Evolutionary conservation across 2,888 invertebrate species (phyloP).

Genomic region (Pinctada fucata): DNA sequence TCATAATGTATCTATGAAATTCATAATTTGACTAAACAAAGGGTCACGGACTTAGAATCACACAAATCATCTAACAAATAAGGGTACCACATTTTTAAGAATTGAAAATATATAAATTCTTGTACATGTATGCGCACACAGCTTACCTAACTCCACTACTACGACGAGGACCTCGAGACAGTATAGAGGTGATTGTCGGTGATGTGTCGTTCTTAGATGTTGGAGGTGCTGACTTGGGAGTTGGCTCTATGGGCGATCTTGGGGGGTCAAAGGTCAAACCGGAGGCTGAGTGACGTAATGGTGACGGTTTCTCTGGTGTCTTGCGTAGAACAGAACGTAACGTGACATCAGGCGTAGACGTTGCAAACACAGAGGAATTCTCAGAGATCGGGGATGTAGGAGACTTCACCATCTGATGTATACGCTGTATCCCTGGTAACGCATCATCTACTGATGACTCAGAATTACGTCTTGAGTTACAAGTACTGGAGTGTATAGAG

Average conservation of each 20-base stretch:
- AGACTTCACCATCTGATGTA: constrained; percentile 63
- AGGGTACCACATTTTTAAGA: too few species aligned
- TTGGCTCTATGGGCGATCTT: constrained; percentile 47
- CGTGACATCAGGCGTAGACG: constrained; percentile 47
- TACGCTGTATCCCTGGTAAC: constrained; percentile 50
- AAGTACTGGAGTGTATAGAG: constrained; percentile 66
- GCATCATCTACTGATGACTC: constrained; percentile 58
- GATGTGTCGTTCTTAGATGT: constrained; percentile 55
- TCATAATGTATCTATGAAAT: too few species aligned
- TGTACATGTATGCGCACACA: too few species aligned
- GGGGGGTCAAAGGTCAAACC: constrained; percentile 47
- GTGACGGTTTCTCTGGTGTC: constrained; percentile 57
- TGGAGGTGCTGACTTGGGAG: constrained; percentile 56
- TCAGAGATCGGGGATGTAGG: constrained; percentile 59
- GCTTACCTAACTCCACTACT: constrained; percentile 55
- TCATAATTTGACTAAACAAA: too few species aligned
- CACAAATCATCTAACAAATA: too few species aligned
- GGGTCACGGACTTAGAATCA: too few species aligned
- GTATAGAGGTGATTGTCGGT: constrained; percentile 58
- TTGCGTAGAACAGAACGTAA: constrained; percentile 58
- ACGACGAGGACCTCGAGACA: constrained; percentile 61
- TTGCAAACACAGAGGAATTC: constrained; percentile 43
- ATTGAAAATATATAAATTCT: too few species aligned
- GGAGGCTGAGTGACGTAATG: constrained; percentile 53
- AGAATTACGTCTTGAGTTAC: constrained; percentile 67